A percentile compares a stretch with the other conserved stretches of the same genome.
Conservation (phyloP, 2,797 vertebrate genomes). For the Gallinago nigripennis region DNA sequence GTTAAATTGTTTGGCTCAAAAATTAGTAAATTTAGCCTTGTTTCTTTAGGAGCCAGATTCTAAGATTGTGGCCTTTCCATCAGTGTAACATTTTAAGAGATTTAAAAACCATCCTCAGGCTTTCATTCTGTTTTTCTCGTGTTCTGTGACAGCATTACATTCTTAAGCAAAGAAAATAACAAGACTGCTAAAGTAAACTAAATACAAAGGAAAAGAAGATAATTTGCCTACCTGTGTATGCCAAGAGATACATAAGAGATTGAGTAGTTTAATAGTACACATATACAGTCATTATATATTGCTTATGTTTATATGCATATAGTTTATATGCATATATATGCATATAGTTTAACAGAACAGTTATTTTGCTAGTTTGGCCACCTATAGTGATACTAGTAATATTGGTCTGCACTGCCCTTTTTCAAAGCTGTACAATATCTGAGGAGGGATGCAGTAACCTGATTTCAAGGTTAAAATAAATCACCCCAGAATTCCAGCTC, state of each 20-base stretch:
- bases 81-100: neutral
- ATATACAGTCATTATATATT: neutral
- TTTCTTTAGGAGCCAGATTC: neutral
- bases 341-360: neutral
- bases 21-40: neutral
- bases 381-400: neutral
- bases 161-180: neutral
- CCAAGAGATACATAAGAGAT: neutral
- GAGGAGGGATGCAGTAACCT: neutral
- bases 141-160: neutral
- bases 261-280: neutral
- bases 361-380: neutral
- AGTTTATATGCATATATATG: no score
- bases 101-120: neutral
- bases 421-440: neutral
- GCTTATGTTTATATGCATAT: neutral
- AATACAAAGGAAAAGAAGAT: neutral
- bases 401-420: accelerated
- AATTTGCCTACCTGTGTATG: neutral
- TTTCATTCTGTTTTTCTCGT: neutral
- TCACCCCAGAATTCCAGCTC: neutral
- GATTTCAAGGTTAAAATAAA: neutral
- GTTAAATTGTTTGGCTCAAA: neutral
- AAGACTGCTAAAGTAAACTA: neutral
- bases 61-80: neutral